These are phyloP conservation scores for Anhinga anhinga DNA, from an alignment of 2,113 vertebrate genomes.

Conservation along the genomic window DNA sequence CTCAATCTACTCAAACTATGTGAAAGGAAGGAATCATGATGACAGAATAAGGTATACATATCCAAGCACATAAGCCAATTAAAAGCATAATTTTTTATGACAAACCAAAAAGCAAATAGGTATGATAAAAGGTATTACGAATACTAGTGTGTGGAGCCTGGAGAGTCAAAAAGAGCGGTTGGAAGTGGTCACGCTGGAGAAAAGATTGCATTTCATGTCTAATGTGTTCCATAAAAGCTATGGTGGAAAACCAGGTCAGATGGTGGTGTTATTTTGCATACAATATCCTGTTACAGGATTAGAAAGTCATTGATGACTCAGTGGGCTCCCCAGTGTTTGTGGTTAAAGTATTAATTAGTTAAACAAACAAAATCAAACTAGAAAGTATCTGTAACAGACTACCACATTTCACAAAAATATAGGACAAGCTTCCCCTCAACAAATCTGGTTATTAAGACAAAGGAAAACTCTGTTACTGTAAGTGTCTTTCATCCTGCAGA, in stretches of 20 bases:
- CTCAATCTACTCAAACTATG: not conserved
- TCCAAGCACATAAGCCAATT: not conserved
- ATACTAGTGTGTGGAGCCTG: not conserved
- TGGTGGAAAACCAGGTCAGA: not conserved
- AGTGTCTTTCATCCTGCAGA: not conserved
- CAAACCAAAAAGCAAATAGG: not conserved
- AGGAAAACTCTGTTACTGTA: not conserved
- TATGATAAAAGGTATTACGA: not conserved
- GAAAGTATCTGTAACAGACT: not conserved
- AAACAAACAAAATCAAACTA: not conserved
- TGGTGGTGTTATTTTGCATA: not conserved
- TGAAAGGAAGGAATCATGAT: not conserved
- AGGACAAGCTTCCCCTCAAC: not conserved
- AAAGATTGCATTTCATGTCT: not conserved
- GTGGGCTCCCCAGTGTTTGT: not conserved
- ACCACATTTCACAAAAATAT: not conserved
- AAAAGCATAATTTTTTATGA: not conserved
- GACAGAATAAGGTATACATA: not conserved
- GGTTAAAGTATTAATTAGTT: not conserved
- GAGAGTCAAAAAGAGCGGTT: not conserved
- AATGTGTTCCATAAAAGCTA: slow-evolving; percentile 8
- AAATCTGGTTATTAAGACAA: not conserved
- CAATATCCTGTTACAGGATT: not conserved
- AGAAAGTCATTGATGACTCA: not conserved
- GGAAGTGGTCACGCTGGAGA: not conserved